Conservation (phyloP, 1,140 invertebrate species). For the Calliopsis andreniformis region DNA sequence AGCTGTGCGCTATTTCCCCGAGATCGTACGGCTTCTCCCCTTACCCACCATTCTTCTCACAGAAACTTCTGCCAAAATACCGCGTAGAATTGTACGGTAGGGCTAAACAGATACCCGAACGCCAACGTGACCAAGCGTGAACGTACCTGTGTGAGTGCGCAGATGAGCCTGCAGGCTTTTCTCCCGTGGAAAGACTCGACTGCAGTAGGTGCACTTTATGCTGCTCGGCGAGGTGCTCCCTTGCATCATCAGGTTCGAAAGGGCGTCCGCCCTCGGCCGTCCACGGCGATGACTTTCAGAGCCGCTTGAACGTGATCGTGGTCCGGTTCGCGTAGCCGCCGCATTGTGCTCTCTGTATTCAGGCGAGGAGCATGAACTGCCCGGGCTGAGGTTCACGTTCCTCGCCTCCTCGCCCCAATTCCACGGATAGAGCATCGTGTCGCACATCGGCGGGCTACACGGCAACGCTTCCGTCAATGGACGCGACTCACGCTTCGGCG, state of each 20-base stretch:
- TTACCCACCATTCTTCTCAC: conserved; percentile 11
- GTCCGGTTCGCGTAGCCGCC: conserved; percentile 7
- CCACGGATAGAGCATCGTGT: conserved; percentile 76
- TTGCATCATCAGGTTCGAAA: conserved; percentile 87
- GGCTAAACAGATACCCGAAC: neutral
- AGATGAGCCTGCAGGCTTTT: conserved; percentile 92
- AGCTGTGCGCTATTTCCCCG: conserved; percentile 19
- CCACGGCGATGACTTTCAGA: conserved; percentile 82
- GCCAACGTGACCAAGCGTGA: neutral
- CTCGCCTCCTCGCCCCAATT: conserved; percentile 78
- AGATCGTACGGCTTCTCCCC: conserved; percentile 18
- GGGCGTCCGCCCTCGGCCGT: conserved; percentile 87
- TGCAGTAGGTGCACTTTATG: conserved; percentile 89
- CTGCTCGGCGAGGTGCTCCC: conserved; percentile 87
- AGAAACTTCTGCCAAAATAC: conserved; percentile 29
- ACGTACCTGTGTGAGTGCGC: conserved; percentile 89
- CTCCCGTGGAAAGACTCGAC: conserved; percentile 89
- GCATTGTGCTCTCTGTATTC: conserved; percentile 69
- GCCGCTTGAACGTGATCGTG: conserved; percentile 47
- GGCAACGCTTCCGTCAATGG: conserved; percentile 62
- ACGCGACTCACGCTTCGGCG: conserved; percentile 70
- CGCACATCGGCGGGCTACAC: conserved; percentile 75
- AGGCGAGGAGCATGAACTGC: conserved; percentile 78
- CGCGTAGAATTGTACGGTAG: neutral
- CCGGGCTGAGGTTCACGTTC: conserved; percentile 78